Conservation (phyloP, 1,140 invertebrate species). For the Drosophila melanica region DNA sequence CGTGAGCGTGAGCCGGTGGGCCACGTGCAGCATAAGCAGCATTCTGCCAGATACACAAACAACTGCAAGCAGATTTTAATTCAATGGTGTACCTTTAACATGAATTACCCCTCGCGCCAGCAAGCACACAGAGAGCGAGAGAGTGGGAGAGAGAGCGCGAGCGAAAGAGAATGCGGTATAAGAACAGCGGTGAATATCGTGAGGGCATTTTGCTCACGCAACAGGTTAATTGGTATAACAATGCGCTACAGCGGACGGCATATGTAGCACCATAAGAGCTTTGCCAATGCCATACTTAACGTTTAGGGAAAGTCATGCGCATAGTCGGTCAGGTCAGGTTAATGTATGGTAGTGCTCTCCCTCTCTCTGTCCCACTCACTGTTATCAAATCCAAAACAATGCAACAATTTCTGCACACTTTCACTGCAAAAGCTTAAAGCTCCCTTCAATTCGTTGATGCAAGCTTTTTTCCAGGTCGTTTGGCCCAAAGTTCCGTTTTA, state of each 20-base stretch:
- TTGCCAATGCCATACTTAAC: slow-evolving; percentile 21
- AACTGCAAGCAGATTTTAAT: slow-evolving; percentile 26
- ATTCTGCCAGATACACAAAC: slow-evolving; percentile 54
- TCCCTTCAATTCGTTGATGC: slow-evolving; percentile 20
- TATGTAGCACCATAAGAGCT: slow-evolving; percentile 18
- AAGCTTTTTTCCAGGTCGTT: slow-evolving; percentile 48
- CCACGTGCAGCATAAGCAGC: slow-evolving; percentile 73
- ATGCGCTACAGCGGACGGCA: slow-evolving; percentile 39
- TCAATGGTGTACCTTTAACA: slow-evolving; percentile 43
- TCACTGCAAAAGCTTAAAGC: slow-evolving; percentile 68
- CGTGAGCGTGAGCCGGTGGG: slow-evolving; percentile 25
- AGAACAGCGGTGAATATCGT: slow-evolving; percentile 1
- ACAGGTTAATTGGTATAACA: slow-evolving; percentile 66
- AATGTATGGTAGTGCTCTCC: neutral
- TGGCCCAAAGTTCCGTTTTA: slow-evolving; percentile 52
- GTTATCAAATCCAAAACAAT: slow-evolving; percentile 58
- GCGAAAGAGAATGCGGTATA: neutral
- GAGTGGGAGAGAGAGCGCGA: neutral
- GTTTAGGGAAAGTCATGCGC: slow-evolving; percentile 57
- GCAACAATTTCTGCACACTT: slow-evolving; percentile 76
- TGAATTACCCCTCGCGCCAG: slow-evolving; percentile 51
- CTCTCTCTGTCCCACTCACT: slow-evolving; percentile 14
- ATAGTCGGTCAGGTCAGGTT: slow-evolving; percentile 16
- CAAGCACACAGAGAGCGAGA: slow-evolving; percentile 8
- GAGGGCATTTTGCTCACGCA: slow-evolving; percentile 48